Conservation (phyloP, 2,797 vertebrate species). For the Fratercula arctica region DNA sequence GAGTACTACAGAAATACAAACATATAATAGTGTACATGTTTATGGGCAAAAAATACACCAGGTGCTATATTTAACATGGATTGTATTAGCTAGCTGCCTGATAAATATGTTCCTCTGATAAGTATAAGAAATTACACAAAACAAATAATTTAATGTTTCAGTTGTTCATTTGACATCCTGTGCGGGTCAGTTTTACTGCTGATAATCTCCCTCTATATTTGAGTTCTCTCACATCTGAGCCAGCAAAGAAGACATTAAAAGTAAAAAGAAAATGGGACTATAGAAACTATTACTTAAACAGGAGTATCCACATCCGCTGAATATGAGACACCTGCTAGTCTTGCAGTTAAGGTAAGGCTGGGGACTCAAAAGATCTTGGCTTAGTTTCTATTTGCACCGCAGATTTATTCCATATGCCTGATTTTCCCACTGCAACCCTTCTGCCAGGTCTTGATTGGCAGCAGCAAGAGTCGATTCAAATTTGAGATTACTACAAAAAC, state of each 20-base stretch:
- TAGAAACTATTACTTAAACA: not conserved
- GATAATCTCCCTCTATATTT: not conserved
- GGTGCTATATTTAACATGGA: not conserved
- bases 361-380: not conserved
- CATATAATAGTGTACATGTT: not conserved
- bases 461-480: not conserved
- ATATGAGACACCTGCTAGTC: not conserved
- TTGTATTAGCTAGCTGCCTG: not conserved
- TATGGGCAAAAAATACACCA: not conserved
- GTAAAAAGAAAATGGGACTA: not conserved
- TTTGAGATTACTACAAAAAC: not conserved
- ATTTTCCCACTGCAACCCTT: not conserved
- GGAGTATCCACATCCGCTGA: not conserved
- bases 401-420: not conserved
- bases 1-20: not conserved
- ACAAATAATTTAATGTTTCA: not conserved
- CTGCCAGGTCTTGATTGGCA: not conserved
- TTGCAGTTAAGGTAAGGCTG: not conserved
- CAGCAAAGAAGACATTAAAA: not conserved
- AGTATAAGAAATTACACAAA: not conserved
- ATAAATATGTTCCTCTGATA: not conserved
- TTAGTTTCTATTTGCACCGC: not conserved
- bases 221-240: not conserved
- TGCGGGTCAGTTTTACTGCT: not conserved
- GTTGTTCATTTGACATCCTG: not conserved